These are phyloP conservation scores for Nebria ingens DNA, from an alignment of 1,140 invertebrate genomes.

Conservation along the genomic window DNA sequence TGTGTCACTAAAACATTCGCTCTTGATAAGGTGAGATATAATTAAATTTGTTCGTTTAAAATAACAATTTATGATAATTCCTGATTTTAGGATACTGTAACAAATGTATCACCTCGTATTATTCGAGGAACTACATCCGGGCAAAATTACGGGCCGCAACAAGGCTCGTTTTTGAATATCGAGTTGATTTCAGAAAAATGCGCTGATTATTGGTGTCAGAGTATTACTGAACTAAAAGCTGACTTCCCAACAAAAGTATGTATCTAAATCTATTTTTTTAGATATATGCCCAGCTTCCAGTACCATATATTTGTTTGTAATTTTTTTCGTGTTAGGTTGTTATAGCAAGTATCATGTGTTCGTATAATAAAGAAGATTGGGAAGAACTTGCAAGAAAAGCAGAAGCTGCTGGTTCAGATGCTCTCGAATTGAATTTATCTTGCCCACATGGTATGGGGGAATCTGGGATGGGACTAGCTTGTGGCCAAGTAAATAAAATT, in stretches of 20 bases:
- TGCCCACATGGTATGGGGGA: conserved; percentile 99
- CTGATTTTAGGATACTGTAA: conserved; percentile 90
- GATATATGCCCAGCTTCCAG: no score
- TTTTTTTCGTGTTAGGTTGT: conserved; percentile 59
- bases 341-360: conserved; percentile 96
- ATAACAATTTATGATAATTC: conserved; percentile 40
- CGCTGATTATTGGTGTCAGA: conserved; percentile 83
- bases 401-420: conserved; percentile 82
- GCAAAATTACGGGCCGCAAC: conserved; percentile 85
- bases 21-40: conserved; percentile 91
- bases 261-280: not conserved
- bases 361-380: conserved; percentile 85
- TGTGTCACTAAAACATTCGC: conserved; percentile 94
- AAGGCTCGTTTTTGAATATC: conserved; percentile 93
- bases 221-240: conserved; percentile 78
- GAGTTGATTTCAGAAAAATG: conserved; percentile 97
- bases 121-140: conserved; percentile 87
- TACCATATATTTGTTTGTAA: not conserved
- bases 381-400: conserved; percentile 64
- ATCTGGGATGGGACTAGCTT: conserved; percentile 94
- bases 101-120: conserved; percentile 94
- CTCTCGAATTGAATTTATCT: conserved; percentile 90
- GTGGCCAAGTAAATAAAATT: conserved; percentile 76
- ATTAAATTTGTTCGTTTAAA: conserved; percentile 10
- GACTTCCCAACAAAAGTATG: conserved; percentile 63